Evolutionary conservation across 2,888 invertebrate species (phyloP).

Genomic region (Chrysodeixis includens): DNA sequence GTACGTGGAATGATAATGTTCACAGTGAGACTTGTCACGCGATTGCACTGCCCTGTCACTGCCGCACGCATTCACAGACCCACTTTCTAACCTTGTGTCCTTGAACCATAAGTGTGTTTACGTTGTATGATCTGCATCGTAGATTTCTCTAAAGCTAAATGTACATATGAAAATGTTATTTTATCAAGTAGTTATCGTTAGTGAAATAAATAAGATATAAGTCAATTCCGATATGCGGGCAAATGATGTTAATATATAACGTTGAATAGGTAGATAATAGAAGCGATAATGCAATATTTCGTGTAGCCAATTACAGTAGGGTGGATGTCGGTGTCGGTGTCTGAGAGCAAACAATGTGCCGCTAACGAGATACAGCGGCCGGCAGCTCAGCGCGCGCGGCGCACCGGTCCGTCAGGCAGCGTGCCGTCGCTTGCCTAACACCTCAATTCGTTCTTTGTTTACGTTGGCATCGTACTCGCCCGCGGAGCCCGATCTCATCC

Average conservation of each 20-base stretch:
- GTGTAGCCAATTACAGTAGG: slow-evolving; percentile 59
- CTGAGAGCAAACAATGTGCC: slow-evolving; percentile 72
- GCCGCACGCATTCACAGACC: slow-evolving; percentile 78
- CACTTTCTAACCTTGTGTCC: slow-evolving; percentile 83
- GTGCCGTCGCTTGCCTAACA: slow-evolving; percentile 71
- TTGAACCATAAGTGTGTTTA: slow-evolving; percentile 66
- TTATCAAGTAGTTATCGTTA: slow-evolving; percentile 21
- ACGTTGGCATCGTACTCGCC: slow-evolving; percentile 76
- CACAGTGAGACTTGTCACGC: slow-evolving; percentile 81
- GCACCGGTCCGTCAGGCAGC: slow-evolving; percentile 67
- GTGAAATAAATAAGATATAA: slow-evolving; percentile 6
- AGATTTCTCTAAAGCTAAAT: slow-evolving; percentile 27
- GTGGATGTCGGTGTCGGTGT: slow-evolving; percentile 60
- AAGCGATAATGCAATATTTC: slow-evolving; percentile 53
- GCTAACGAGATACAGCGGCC: slow-evolving; percentile 75
- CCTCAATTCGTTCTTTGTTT: slow-evolving; percentile 83
- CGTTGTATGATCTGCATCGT: slow-evolving; percentile 33
- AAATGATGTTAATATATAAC: slow-evolving; percentile 44
- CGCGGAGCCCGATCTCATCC: slow-evolving; percentile 78
- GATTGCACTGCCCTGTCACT: slow-evolving; percentile 75
- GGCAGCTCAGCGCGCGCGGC: slow-evolving; percentile 22
- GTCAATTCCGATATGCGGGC: slow-evolving; percentile 11
- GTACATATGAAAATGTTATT: slow-evolving; percentile 6
- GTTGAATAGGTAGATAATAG: slow-evolving; percentile 44
- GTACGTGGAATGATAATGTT: slow-evolving; percentile 87